These are phyloP conservation scores for Zoroaster sp. DNA, from an alignment of 53 echinoderm and acorn worm genomes.

Conservation along the genomic window DNA sequence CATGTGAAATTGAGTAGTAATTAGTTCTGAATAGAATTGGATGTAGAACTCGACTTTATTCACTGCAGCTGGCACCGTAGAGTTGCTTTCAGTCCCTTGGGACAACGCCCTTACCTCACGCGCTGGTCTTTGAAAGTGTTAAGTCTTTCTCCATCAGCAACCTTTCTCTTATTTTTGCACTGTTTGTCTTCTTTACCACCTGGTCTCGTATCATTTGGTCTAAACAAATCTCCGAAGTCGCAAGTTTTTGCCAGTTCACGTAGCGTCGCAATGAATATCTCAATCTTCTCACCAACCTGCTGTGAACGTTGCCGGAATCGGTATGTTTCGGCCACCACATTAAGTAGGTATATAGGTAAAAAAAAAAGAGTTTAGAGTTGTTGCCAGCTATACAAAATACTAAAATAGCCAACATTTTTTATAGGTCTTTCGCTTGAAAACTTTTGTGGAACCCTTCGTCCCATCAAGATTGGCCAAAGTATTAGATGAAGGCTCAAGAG, in stretches of 20 bases:
- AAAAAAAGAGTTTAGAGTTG: no score
- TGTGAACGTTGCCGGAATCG: constrained; percentile 44
- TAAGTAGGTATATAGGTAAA: not conserved
- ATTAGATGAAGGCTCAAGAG: not conserved
- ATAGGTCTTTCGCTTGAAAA: not conserved
- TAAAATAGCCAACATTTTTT: no score
- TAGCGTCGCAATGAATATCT: constrained; percentile 43
- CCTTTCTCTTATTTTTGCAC: constrained; percentile 29
- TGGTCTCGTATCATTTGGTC: constrained; percentile 69
- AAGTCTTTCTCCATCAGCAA: no score
- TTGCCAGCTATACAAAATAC: no score
- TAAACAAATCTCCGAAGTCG: constrained; percentile 27
- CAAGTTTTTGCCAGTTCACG: constrained; percentile 43
- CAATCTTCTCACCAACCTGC: constrained; percentile 30
- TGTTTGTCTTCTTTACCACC: constrained; percentile 50
- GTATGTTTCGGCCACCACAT: constrained; percentile 59
- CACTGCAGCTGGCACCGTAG: no score
- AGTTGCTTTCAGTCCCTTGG: no score
- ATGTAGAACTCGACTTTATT: no score
- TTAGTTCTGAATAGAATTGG: no score
- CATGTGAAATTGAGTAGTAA: no score
- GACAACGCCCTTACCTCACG: no score
- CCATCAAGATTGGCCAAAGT: not conserved
- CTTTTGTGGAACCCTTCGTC: no score
- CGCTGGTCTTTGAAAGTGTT: no score